These are phyloP conservation scores for Calosoma granatense DNA, from an alignment of 1,140 invertebrate species.

Conservation along the genomic window DNA sequence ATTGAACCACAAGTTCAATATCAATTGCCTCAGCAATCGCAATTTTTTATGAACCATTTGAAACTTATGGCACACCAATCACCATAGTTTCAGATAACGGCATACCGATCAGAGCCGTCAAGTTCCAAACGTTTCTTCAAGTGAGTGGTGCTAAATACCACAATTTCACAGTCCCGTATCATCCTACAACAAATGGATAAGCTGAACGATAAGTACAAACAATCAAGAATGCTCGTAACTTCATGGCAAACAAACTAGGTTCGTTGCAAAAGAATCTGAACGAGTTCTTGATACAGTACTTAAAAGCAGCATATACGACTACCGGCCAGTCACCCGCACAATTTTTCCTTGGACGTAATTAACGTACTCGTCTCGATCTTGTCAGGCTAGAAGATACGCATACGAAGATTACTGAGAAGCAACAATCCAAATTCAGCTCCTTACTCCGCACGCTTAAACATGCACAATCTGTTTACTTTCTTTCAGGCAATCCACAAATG, in stretches of 20 bases:
- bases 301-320: not conserved
- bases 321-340: not conserved
- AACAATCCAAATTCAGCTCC: too few species aligned
- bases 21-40: not conserved
- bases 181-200: conserved; percentile 29
- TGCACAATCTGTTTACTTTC: too few species aligned
- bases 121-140: conserved; percentile 11
- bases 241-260: not conserved
- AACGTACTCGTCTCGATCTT: not conserved
- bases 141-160: conserved; percentile 1
- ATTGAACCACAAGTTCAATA: conserved; percentile 18
- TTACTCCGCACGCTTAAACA: too few species aligned
- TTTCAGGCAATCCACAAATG: too few species aligned
- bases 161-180: conserved; percentile 24
- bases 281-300: conserved; percentile 6
- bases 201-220: conserved; percentile 28
- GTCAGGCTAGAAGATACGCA: too few species aligned
- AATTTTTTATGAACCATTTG: not conserved
- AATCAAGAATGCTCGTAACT: conserved; percentile 18
- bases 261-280: not conserved
- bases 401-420: too few species aligned
- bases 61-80: too few species aligned
- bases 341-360: not conserved
- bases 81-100: conserved; percentile 11
- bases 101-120: not conserved